Evolutionary conservation across 2,113 vertebrate species (phyloP).

Genomic region (Glaucomys volans): DNA sequence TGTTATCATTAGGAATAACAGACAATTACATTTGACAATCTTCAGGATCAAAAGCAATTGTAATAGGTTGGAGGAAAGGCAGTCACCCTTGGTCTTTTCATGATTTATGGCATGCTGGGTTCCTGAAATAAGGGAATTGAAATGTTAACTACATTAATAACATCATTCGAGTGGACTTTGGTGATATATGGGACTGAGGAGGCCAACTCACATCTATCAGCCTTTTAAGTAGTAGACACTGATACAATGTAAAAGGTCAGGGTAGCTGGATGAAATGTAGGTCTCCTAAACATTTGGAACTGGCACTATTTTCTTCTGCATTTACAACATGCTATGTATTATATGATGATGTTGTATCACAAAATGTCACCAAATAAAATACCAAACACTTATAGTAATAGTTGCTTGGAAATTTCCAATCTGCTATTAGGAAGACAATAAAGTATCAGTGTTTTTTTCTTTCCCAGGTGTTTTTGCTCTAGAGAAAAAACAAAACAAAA

Average conservation of each 20-base stretch:
- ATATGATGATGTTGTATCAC: not conserved
- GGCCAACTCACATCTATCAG: not conserved
- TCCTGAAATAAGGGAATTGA: constrained; percentile 27
- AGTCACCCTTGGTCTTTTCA: not conserved
- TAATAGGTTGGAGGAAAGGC: constrained; percentile 52
- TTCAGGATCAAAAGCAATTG: constrained; percentile 59
- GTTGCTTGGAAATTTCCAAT: not conserved
- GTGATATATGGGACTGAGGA: constrained; percentile 46
- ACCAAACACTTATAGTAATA: not conserved
- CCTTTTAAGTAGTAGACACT: not conserved
- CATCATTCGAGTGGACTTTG: not conserved
- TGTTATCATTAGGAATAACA: not conserved
- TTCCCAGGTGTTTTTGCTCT: constrained; percentile 22
- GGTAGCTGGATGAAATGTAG: not conserved
- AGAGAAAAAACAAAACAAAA: not conserved
- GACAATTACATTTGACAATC: not conserved
- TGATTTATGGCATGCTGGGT: not conserved
- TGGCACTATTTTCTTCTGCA: not conserved
- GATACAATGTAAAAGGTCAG: constrained; percentile 1
- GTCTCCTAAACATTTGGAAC: not conserved
- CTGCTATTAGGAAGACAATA: not conserved
- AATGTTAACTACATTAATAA: constrained; percentile 62
- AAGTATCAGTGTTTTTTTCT: not conserved
- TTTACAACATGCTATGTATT: not conserved
- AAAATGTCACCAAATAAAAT: not conserved